phyloP scores from a whole-genome alignment of 2,113 vertebrate genomes.

The Nycticryphes semicollaris region DNA sequence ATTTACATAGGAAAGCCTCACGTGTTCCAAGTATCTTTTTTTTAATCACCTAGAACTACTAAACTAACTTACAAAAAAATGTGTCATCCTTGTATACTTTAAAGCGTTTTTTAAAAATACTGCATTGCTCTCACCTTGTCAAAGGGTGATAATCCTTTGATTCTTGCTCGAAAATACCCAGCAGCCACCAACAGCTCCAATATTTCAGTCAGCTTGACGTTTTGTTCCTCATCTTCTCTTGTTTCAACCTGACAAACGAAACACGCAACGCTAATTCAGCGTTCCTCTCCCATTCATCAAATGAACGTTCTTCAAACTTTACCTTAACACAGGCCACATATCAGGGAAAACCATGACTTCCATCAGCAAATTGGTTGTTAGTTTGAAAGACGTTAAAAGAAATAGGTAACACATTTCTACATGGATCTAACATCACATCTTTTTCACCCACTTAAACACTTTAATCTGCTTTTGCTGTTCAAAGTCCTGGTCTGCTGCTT shows the following conservation, averaged over 20 bases:
- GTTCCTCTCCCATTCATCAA: background rate
- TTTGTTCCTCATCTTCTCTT: constrained; percentile 96
- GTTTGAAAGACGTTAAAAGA: background rate
- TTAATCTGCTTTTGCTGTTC: background rate
- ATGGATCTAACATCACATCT: background rate
- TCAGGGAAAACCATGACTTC: background rate
- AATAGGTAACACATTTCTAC: background rate
- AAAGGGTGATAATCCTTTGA: constrained; percentile 95
- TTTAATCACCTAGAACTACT: background rate
- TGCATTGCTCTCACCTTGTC: constrained; percentile 84
- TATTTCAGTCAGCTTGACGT: constrained; percentile 90
- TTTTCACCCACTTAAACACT: background rate
- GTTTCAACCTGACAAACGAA: constrained; percentile 86
- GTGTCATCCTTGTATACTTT: background rate
- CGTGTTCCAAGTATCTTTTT: background rate
- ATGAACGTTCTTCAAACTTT: accelerated
- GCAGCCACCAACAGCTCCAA: constrained; percentile 95
- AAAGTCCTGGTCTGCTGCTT: background rate
- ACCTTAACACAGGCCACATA: accelerated
- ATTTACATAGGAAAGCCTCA: background rate
- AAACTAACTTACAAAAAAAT: background rate
- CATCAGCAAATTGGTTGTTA: background rate
- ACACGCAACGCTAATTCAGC: background rate
- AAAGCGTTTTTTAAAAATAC: background rate
- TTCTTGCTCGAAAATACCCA: constrained; percentile 95